phyloP scores from a whole-genome alignment of 2,113 vertebrate genomes.

The Trogon melanurus region DNA sequence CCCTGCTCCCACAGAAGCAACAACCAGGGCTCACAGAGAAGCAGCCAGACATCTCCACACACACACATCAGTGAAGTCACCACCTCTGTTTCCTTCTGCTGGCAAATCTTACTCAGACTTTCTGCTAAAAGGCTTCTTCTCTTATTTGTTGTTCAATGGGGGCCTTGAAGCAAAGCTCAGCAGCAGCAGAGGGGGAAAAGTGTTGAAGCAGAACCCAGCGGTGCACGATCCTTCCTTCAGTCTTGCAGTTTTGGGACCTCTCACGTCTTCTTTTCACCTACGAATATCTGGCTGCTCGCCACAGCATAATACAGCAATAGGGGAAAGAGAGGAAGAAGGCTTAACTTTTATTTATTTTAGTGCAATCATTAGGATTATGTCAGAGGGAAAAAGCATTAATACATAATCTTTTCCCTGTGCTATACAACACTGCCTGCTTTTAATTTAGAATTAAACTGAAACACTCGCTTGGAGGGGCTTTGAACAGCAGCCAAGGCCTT shows the following conservation, averaged over 20 bases:
- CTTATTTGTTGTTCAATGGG: not conserved
- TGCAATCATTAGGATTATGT: conserved; percentile 89
- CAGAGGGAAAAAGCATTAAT: conserved; percentile 85
- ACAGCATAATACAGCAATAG: conserved; percentile 58
- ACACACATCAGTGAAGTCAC: not conserved
- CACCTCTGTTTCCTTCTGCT: not conserved
- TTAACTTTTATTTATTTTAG: conserved; percentile 89
- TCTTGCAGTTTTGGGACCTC: conserved; percentile 45
- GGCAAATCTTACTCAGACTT: not conserved
- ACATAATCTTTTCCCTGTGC: conserved; percentile 84
- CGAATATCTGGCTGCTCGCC: conserved; percentile 60
- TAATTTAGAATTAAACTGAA: conserved; percentile 86
- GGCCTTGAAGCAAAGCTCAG: not conserved
- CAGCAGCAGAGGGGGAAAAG: not conserved
- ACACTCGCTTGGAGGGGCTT: conserved; percentile 85
- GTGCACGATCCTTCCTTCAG: not conserved
- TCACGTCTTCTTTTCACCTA: conserved; percentile 57
- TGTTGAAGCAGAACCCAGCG: not conserved
- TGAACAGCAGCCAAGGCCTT: conserved; percentile 88
- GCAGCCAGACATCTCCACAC: not conserved
- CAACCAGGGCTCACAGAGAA: not conserved
- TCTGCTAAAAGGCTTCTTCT: not conserved
- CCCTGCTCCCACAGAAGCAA: not conserved
- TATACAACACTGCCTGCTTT: conserved; percentile 83
- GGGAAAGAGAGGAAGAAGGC: conserved; percentile 66